Percentiles rank a stretch among this genome's conserved stretches.
phyloP scores from a whole-genome alignment of 2,888 invertebrate species.

The Aphodius sticticus region DNA sequence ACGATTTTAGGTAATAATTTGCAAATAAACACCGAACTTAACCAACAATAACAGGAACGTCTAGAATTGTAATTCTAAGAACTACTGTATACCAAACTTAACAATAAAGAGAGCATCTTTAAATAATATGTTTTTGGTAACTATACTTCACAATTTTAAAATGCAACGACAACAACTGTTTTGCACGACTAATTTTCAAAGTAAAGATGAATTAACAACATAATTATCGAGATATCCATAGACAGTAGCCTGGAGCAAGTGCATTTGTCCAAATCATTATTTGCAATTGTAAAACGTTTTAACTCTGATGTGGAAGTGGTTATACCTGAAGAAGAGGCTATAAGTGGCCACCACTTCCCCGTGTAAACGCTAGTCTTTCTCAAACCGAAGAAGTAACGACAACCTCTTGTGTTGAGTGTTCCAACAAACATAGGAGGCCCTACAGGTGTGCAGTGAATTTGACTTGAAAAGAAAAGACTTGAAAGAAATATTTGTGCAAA shows the following conservation, averaged over 20 bases:
- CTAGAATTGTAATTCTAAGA: no score
- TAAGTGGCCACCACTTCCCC: neutral
- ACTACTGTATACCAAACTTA: no score
- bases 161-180: no score
- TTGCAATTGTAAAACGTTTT: conserved; percentile 4
- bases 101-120: no score
- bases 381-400: neutral
- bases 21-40: neutral
- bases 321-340: neutral
- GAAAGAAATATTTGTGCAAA: neutral
- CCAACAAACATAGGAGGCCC: neutral
- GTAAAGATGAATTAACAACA: neutral
- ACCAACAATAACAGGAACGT: no score
- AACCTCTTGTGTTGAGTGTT: neutral
- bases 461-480: neutral
- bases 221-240: neutral
- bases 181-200: neutral
- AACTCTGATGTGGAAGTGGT: neutral
- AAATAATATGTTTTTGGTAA: no score
- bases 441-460: neutral
- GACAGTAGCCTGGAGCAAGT: neutral
- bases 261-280: neutral
- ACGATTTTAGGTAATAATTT: neutral
- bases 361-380: neutral
- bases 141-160: no score